A percentile compares a stretch with the other conserved stretches of the same genome.
These are phyloP conservation scores for Drosophila oshimai DNA, from an alignment of 1,140 invertebrate genomes.

Conservation along the genomic window DNA sequence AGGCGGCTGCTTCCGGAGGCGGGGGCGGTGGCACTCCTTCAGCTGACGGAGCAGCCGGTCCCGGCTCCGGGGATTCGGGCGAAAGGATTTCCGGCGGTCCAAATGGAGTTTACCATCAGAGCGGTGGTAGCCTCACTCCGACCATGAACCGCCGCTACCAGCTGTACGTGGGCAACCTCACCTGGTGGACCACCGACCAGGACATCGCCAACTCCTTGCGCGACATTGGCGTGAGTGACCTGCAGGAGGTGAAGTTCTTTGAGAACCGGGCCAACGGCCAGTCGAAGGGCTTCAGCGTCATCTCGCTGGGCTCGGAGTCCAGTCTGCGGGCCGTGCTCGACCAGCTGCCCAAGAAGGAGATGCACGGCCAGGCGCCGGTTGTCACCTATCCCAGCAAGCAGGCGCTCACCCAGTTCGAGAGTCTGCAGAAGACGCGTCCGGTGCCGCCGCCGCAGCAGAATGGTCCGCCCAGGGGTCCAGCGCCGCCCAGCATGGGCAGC, in stretches of 20 bases:
- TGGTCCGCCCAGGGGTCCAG: slow-evolving; percentile 81
- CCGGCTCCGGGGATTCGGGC: slow-evolving; percentile 52
- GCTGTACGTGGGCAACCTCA: slow-evolving; percentile 97
- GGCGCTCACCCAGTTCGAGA: slow-evolving; percentile 91
- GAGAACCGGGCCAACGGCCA: slow-evolving; percentile 99
- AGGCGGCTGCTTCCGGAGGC: slow-evolving; percentile 83
- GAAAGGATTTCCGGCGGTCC: slow-evolving; percentile 42
- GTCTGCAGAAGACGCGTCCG: slow-evolving; percentile 94
- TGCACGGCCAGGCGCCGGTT: slow-evolving; percentile 96
- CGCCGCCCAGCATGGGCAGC: slow-evolving; percentile 81
- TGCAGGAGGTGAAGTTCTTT: slow-evolving; percentile 99
- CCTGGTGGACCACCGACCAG: slow-evolving; percentile 98
- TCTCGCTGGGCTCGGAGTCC: slow-evolving; percentile 95
- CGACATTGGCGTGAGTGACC: slow-evolving; percentile 94
- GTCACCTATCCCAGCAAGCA: slow-evolving; percentile 98
- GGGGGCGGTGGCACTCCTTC: slow-evolving; percentile 83
- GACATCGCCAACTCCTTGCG: slow-evolving; percentile 95
- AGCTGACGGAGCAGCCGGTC: slow-evolving; percentile 49
- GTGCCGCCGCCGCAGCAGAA: slow-evolving; percentile 87
- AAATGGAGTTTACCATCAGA: slow-evolving; percentile 88
- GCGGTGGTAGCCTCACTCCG: slow-evolving; percentile 88
- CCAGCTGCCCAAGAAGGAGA: slow-evolving; percentile 94
- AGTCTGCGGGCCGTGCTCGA: slow-evolving; percentile 96
- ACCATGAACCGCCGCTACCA: slow-evolving; percentile 91
- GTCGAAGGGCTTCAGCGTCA: slow-evolving; percentile 98